Percentiles rank a stretch among this genome's conserved stretches.
phyloP scores from a whole-genome alignment of 2,888 invertebrate species.

The Norana najaformis region DNA sequence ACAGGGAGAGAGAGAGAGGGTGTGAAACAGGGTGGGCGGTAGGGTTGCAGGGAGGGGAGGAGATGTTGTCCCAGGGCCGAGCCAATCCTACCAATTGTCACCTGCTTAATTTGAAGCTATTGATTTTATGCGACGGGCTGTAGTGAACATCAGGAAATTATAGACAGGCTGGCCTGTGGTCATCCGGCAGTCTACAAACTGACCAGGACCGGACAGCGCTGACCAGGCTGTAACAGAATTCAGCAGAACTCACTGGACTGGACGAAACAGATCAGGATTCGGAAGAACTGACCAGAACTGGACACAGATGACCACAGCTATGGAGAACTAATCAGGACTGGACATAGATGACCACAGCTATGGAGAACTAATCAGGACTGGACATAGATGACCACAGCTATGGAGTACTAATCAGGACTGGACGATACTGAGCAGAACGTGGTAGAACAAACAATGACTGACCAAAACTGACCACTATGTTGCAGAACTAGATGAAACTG shows the following conservation, averaged over 20 bases:
- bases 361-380: no score
- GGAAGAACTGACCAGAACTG: not conserved
- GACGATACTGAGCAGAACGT: no score
- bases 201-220: not conserved
- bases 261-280: no score
- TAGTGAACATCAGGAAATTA: not conserved
- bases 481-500: not conserved
- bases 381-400: not conserved
- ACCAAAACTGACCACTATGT: not conserved
- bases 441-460: no score
- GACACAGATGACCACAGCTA: not conserved
- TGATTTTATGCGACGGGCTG: not conserved
- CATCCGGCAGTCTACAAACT: not conserved
- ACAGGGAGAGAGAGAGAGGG: slow-evolving; percentile 13
- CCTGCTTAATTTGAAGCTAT: slow-evolving; percentile 7
- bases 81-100: not conserved
- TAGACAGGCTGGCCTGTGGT: not conserved
- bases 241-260: not conserved
- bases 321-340: no score
- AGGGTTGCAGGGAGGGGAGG: not conserved
- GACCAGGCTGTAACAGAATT: not conserved
- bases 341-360: not conserved
- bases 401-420: no score
- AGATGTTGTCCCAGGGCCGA: not conserved
- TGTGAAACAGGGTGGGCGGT: slow-evolving; percentile 10